Evolutionary conservation across 2,888 invertebrate species (phyloP), one percentile per base, ranked within the genome.

Genomic region (Cyclophora albipunctata): DNA sequence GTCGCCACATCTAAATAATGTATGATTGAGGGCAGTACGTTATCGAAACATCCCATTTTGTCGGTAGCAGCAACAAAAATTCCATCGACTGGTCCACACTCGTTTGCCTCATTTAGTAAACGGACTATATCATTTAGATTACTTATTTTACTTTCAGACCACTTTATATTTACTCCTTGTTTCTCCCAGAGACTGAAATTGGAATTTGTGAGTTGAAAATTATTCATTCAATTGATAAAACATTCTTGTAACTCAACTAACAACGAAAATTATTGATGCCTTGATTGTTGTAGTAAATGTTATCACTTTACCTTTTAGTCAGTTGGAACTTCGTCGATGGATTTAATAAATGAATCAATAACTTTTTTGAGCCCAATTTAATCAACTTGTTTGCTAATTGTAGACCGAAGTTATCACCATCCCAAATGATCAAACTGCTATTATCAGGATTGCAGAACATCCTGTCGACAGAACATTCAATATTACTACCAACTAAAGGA

Each of bases 351-450:
- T 67, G 58, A 3, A 76, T 34, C 6, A 56, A 52, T 6, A 78
- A 42, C 34, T 68, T 70, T 40, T 47, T 73, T 3, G 69, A 75
- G 0, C 77, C 77, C 3, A 71, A 61, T 4, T 47, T 50, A 1
- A 75, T 56, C 0, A 78, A 54, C 48, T 57, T 63, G 3, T 75
- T 64, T 3, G 64, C 69, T n/a, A 75, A 47, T 35, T 67, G 62
- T 0, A 72, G 43, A 3, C 69, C 71, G 34, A 73, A 51, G 0
- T 54, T 43, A 3, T 66, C 60, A 2, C 65, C 58, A 33, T 75
- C 67, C 46, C 71, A 65, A 5, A 79, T 4, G 5, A 79, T 46
- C 1, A 77, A 40, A 5, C 75, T 69, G 6, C 57, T 58, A 3
- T 46, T 42, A 5, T 60, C 48, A 3, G 61, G 34, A 43, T 53